These are phyloP conservation scores for Aptenodytes forsteri DNA, from an alignment of 2,113 vertebrate genomes.

Conservation along the genomic window DNA sequence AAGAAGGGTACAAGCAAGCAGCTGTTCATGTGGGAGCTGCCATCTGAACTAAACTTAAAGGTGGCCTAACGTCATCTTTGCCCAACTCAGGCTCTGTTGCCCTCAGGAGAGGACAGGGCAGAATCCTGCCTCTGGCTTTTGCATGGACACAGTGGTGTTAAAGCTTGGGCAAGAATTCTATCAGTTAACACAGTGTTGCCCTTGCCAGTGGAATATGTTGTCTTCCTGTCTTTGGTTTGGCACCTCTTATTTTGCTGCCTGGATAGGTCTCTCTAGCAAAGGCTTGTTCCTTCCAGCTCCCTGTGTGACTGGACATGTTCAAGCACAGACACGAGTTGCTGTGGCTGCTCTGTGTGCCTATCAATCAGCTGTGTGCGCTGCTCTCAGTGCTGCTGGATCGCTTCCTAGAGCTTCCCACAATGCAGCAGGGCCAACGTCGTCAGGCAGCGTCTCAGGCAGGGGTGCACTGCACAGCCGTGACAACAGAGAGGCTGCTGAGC, in stretches of 20 bases:
- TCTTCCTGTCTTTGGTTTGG: background rate
- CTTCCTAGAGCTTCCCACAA: background rate
- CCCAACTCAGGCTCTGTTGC: background rate
- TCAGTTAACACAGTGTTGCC: background rate
- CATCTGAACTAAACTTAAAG: background rate
- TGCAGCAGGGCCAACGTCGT: background rate
- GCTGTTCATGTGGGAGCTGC: background rate
- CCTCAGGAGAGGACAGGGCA: background rate
- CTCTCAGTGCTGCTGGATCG: background rate
- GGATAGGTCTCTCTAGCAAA: background rate
- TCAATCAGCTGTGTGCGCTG: background rate
- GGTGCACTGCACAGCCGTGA: background rate
- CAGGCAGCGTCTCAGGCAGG: background rate
- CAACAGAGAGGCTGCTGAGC: background rate
- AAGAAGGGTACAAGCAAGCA: background rate
- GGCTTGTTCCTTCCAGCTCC: background rate
- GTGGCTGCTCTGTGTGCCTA: rapidly evolving
- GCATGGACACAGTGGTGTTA: background rate
- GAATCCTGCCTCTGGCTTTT: background rate
- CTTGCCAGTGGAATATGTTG: background rate
- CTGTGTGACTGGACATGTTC: background rate
- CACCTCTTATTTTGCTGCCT: background rate
- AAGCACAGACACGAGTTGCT: background rate
- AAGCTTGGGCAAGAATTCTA: background rate
- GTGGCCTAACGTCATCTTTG: background rate